Conservation (phyloP, 2,888 invertebrate species). For the Epistrophe grossulariae region DNA sequence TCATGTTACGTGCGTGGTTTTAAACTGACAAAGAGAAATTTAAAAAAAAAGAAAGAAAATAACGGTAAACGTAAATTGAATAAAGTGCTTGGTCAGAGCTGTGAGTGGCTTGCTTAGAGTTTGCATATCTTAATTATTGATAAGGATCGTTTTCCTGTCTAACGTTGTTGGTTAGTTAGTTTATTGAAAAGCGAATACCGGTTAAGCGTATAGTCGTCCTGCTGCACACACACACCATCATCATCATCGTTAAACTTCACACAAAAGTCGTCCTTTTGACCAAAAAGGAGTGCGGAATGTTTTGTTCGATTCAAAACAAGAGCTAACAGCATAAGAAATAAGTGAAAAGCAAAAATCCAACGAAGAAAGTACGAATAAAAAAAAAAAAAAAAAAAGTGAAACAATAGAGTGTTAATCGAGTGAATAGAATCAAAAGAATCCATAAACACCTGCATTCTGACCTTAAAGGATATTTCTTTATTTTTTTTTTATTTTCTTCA, state of each 20-base stretch:
- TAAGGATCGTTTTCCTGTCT: conserved; percentile 65
- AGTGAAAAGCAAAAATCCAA: conserved; percentile 49
- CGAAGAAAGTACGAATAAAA: conserved; percentile 21
- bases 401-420: conserved; percentile 74
- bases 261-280: conserved; percentile 18
- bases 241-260: conserved; percentile 5
- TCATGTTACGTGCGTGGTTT: conserved; percentile 56
- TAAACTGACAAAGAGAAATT: conserved; percentile 27
- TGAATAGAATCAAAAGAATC: conserved; percentile 65
- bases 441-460: conserved; percentile 71
- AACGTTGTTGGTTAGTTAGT: conserved; percentile 32
- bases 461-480: conserved; percentile 52
- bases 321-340: conserved; percentile 5
- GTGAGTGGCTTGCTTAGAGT: conserved; percentile 60
- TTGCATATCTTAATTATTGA: conserved; percentile 74
- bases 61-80: conserved; percentile 60
- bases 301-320: conserved; percentile 23
- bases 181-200: conserved; percentile 62
- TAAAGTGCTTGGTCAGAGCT: conserved; percentile 55
- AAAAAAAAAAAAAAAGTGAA: conserved; percentile 47
- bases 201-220: not conserved
- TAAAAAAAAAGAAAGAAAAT: conserved; percentile 3
- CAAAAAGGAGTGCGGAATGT: conserved; percentile 27
- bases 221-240: not conserved
- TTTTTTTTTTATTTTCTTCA: not conserved